Evolutionary conservation across 2,888 invertebrate species (phyloP).

Genomic region (Crossocerus cetratus): DNA sequence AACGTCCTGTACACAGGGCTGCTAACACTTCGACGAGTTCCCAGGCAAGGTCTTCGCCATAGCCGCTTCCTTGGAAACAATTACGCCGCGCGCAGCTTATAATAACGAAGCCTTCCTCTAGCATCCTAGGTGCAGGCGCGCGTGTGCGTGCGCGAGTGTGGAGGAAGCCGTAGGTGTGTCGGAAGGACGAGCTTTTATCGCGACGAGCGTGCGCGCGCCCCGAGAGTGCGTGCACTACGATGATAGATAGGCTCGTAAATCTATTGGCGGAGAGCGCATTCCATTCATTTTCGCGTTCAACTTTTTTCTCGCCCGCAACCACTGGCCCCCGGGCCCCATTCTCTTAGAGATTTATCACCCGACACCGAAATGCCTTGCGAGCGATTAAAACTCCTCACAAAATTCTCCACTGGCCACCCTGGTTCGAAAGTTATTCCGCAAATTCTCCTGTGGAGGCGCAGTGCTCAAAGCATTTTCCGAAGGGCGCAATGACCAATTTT

Average conservation of each 20-base stretch:
- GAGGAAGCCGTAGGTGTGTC: slow-evolving; percentile 20
- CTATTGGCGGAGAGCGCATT: slow-evolving; percentile 63
- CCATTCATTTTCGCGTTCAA: slow-evolving; percentile 47
- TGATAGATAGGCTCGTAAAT: slow-evolving; percentile 73
- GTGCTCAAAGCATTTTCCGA: too few relatives aligned
- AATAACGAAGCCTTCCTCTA: slow-evolving; percentile 66
- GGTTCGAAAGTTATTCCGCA: too few relatives aligned
- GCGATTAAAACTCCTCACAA: slow-evolving; percentile 9
- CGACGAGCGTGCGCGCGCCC: slow-evolving; percentile 36
- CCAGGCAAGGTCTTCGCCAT: slow-evolving; percentile 71
- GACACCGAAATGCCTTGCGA: slow-evolving; percentile 37
- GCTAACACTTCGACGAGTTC: slow-evolving; percentile 67
- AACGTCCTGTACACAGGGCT: slow-evolving; percentile 62
- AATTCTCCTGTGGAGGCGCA: too few relatives aligned
- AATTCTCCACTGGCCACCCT: too few relatives aligned
- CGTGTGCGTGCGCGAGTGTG: slow-evolving; percentile 32
- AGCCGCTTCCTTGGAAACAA: slow-evolving; percentile 73
- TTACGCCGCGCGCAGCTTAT: slow-evolving; percentile 68
- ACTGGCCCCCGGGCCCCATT: slow-evolving; percentile 32
- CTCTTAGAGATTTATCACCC: slow-evolving; percentile 58
- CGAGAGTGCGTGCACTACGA: slow-evolving; percentile 48
- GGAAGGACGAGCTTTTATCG: slow-evolving; percentile 38
- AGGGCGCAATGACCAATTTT: too few relatives aligned
- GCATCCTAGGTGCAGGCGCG: slow-evolving; percentile 54
- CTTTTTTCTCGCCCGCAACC: slow-evolving; percentile 32